A percentile compares a stretch with the other conserved stretches of the same genome.
phyloP scores from a whole-genome alignment of 1,140 invertebrate genomes.

The Aphis gossypii region DNA sequence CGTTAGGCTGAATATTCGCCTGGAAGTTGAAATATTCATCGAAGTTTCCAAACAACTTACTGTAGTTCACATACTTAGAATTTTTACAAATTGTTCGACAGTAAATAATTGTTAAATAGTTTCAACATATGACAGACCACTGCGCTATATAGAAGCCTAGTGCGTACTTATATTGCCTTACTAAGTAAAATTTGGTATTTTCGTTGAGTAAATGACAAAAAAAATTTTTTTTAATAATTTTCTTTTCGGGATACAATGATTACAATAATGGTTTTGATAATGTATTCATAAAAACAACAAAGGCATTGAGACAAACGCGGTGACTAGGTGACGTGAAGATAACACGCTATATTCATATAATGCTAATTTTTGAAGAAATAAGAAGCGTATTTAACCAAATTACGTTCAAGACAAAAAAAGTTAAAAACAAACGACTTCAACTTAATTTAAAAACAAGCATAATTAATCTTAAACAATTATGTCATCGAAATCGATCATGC shows the following conservation, averaged over 20 bases:
- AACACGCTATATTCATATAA: not conserved
- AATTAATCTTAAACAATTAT: not conserved
- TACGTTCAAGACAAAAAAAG: not conserved
- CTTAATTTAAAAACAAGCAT: not conserved
- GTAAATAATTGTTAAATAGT: slow-evolving; percentile 21
- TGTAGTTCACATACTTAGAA: not conserved
- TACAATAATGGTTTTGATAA: not conserved
- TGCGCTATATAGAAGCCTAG: not conserved
- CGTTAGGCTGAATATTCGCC: not conserved
- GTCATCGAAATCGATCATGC: too few relatives aligned
- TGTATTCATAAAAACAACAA: not conserved
- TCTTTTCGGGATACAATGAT: not conserved
- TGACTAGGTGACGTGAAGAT: not conserved
- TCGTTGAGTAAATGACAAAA: not conserved
- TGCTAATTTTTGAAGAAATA: slow-evolving; percentile 19
- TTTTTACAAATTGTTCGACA: not conserved
- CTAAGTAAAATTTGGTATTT: not conserved
- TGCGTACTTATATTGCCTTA: not conserved
- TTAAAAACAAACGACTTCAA: not conserved
- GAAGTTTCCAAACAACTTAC: not conserved
- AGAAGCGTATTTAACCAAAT: not conserved
- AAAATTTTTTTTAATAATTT: not conserved
- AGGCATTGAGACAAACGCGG: not conserved
- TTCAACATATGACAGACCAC: not conserved
- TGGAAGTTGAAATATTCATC: not conserved